Percentiles rank a stretch among this genome's conserved stretches.
Conservation (phyloP, 2,113 vertebrate genomes). For the Catharus bicknelli region DNA sequence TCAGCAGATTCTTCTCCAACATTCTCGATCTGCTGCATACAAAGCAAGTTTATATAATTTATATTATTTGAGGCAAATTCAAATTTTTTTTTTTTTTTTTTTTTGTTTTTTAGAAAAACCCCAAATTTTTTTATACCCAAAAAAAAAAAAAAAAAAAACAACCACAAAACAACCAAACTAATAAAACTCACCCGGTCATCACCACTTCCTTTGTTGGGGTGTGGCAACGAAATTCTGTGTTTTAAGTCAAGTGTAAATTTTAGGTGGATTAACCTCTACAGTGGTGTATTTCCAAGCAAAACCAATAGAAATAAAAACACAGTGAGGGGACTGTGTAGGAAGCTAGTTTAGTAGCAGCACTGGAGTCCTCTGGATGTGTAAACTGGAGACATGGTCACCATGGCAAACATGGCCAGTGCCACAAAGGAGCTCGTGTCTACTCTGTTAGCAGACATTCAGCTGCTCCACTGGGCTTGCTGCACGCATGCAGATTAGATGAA, state of each 20-base stretch:
- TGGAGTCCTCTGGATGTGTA: background rate
- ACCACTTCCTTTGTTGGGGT: background rate
- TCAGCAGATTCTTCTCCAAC: background rate
- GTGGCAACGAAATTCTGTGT: background rate
- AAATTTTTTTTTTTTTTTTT: background rate
- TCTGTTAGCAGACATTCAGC: background rate
- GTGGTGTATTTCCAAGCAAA: background rate
- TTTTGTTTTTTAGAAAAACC: background rate
- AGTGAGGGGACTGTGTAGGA: background rate
- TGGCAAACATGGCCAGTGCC: rapidly evolving
- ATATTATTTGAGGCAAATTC: background rate
- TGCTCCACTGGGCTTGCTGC: background rate
- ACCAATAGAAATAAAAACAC: background rate
- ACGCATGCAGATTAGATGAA: background rate
- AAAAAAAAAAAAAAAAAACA: background rate
- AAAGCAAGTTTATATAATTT: background rate
- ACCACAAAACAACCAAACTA: background rate
- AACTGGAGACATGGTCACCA: background rate
- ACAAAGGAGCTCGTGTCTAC: background rate
- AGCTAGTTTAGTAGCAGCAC: background rate
- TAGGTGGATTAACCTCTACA: background rate
- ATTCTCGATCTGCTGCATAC: background rate
- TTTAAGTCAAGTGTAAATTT: background rate
- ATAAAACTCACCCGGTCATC: background rate
- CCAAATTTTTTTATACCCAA: no score